Conservation (phyloP, 2,113 vertebrate species). For the Cettia cetti region DNA sequence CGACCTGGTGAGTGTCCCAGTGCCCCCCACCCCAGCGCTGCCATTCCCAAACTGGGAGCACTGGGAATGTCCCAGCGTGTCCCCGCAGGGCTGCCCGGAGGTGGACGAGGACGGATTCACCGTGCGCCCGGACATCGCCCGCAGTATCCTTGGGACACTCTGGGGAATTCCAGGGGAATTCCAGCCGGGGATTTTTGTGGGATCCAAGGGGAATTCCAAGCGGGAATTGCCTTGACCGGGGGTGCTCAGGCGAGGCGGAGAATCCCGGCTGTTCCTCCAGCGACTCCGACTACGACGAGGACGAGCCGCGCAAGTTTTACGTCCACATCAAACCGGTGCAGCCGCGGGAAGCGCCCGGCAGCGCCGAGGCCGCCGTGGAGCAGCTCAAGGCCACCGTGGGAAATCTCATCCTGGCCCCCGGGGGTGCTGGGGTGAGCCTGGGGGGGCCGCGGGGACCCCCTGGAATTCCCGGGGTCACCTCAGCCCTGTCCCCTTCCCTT, state of each 20-base stretch:
- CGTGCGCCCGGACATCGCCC: constrained; percentile 80
- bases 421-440: constrained; percentile 65
- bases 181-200: background rate
- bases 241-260: constrained; percentile 68
- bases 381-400: constrained; percentile 90
- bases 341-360: constrained; percentile 60
- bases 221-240: constrained; percentile 77
- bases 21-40: background rate
- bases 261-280: constrained; percentile 85
- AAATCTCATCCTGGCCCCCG: constrained; percentile 84
- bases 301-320: constrained; percentile 89
- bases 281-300: constrained; percentile 91
- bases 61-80: background rate
- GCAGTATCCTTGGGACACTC: constrained; percentile 81
- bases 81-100: constrained; percentile 79
- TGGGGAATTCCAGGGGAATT: background rate
- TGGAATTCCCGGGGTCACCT: rapidly evolving
- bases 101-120: constrained; percentile 95
- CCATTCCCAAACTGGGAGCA: background rate
- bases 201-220: background rate
- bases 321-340: constrained; percentile 88
- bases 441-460: background rate
- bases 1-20: constrained; percentile 62
- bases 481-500: background rate
- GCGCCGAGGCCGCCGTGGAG: constrained; percentile 74